Base-by-base conservation (phyloP, 2,888 invertebrate species). In the Dryadula phaetusa region DNA sequence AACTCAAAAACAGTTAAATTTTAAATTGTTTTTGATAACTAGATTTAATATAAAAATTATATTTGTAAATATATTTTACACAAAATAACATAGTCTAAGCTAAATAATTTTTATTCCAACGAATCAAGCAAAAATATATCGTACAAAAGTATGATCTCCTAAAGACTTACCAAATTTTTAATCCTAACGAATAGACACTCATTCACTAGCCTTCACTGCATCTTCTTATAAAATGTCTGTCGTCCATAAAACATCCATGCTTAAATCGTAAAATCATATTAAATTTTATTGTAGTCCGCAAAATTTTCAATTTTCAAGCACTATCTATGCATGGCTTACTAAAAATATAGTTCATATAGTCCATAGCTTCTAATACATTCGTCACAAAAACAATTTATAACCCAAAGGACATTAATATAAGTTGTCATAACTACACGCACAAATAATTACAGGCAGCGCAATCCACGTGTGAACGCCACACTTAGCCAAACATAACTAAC, bases 401-500 rank as follows among this genome's bases (percentile, higher is more conserved):
- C 64, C 42, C 32, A 54, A 34, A 68, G 46, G 60, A 67, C 62
- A 68, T 73, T 70, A 67, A 76, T 73, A 70, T 66, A 63, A 66
- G 66, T 61, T 54, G 68, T 63, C 68, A 60, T 64, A 56, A 66
- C 66, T 66, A 66, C 66, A 67, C 64, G 67, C 68, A 74, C 68
- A 67, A 67, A 71, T 54, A 72, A 67, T 71, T 63, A 52, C 47
- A 61, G 70, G 60, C 67, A 62, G 53, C 71, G 70, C 62, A 66
- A 65, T 60, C 72, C 70, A 73, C 74, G 72, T 73, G 75, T 82
- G 82, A 67, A 76, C 78, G 78, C 77, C 61, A 71, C 78, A 78
- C 77, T 80, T 73, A 77, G 79, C 84, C 80, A 82, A 80, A 81
- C 81, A 84, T 83, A 78, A 86, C 84, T 86, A 86, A 83, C 73